These are phyloP conservation scores for Tangachromis dhanisi DNA, from an alignment of 2,113 vertebrate species.

Conservation along the genomic window DNA sequence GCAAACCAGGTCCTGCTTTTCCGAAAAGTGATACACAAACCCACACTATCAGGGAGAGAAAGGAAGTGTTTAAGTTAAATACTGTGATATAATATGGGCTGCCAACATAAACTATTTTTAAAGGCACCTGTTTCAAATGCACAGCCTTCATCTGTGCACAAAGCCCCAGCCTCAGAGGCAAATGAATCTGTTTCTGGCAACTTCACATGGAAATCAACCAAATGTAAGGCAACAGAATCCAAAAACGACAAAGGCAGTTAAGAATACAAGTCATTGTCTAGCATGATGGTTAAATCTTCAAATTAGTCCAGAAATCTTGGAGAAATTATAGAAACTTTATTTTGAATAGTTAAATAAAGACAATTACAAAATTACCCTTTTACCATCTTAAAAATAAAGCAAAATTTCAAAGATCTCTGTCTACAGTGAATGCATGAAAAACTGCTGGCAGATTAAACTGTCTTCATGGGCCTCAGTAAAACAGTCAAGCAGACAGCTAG, in stretches of 20 bases:
- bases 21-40: constrained; percentile 44
- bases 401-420: background rate
- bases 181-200: background rate
- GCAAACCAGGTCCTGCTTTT: constrained; percentile 56
- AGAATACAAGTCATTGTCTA: background rate
- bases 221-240: background rate
- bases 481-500: background rate
- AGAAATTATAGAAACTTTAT: background rate
- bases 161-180: background rate
- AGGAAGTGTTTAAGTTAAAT: background rate
- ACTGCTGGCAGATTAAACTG: background rate
- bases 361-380: background rate
- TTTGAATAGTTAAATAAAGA: background rate
- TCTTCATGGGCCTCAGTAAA: background rate
- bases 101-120: rapidly evolving
- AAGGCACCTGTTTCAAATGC: background rate
- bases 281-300: background rate
- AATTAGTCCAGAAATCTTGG: background rate
- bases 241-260: background rate
- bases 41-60: rapidly evolving
- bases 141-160: background rate
- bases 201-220: background rate
- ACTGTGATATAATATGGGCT: background rate
- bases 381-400: background rate
- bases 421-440: background rate